Evolutionary conservation across 1,140 invertebrate species (phyloP).

Genomic region (Drosophila teissieri): DNA sequence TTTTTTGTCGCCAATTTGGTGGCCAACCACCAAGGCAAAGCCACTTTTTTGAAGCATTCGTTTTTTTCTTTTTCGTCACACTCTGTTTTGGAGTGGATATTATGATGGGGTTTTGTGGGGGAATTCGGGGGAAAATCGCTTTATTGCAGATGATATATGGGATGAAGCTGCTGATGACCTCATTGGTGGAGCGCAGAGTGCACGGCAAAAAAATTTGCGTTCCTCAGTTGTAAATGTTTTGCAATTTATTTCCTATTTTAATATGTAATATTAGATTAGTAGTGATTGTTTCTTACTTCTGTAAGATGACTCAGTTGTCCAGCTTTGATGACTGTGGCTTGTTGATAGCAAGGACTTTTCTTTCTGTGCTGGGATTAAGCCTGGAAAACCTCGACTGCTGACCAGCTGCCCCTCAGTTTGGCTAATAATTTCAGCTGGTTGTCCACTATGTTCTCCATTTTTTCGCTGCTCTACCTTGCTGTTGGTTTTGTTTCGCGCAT

Average conservation of each 20-base stretch:
- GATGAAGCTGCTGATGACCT: slow-evolving; percentile 26
- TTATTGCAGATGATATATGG: slow-evolving; percentile 48
- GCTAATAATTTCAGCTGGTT: slow-evolving; percentile 76
- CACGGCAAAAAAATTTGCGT: neutral
- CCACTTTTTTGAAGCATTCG: slow-evolving; percentile 12
- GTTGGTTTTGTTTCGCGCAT: slow-evolving; percentile 40
- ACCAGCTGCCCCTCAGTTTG: slow-evolving; percentile 60
- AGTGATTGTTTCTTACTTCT: too few species aligned
- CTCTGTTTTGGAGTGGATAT: slow-evolving; percentile 28
- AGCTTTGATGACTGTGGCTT: too few species aligned
- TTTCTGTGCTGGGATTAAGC: slow-evolving; percentile 24
- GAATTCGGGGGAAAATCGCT: slow-evolving; percentile 27
- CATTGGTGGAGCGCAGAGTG: slow-evolving; percentile 19
- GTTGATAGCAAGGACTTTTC: neutral
- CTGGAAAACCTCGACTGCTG: slow-evolving; percentile 28
- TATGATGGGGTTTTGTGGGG: slow-evolving; percentile 31
- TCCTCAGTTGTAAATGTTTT: too few species aligned
- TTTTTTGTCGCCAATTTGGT: slow-evolving; percentile 48
- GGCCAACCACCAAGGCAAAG: slow-evolving; percentile 42
- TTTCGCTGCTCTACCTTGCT: slow-evolving; percentile 33
- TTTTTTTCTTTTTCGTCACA: slow-evolving; percentile 17
- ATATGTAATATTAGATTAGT: too few species aligned
- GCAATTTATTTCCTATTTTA: too few species aligned
- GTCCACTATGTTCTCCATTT: slow-evolving; percentile 50
- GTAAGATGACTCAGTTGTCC: neutral